phyloP scores from a whole-genome alignment of 1,140 invertebrate species.

The Drosophila melanica region DNA sequence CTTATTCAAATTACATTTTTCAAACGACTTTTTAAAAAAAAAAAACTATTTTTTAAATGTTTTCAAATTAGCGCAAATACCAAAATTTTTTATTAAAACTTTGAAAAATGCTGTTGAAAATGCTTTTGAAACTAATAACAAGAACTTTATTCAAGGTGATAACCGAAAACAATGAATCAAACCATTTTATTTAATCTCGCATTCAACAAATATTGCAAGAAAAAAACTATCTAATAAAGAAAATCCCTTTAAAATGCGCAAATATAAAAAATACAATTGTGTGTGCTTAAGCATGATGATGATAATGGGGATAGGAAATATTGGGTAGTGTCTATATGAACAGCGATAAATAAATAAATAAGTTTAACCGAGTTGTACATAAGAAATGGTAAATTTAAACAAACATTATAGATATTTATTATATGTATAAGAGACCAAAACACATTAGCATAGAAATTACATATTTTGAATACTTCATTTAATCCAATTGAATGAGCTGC shows the following conservation, averaged over 20 bases:
- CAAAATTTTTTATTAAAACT: too few relatives aligned
- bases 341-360: conserved; percentile 42
- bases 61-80: too few relatives aligned
- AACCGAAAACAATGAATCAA: too few relatives aligned
- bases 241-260: background rate
- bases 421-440: conserved; percentile 27
- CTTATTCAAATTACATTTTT: too few relatives aligned
- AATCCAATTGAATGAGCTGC: conserved; percentile 9
- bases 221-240: background rate
- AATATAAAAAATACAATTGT: background rate
- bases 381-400: conserved; percentile 42
- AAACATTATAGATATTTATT: conserved; percentile 29
- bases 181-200: too few relatives aligned
- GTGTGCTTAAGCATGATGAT: background rate
- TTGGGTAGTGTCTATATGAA: background rate
- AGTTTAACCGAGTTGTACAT: conserved; percentile 64
- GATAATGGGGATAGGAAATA: conserved; percentile 7
- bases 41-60: too few relatives aligned
- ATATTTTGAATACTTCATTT: conserved; percentile 10
- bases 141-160: too few relatives aligned
- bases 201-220: too few relatives aligned
- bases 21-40: too few relatives aligned
- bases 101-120: too few relatives aligned
- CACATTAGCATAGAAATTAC: conserved; percentile 23
- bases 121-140: too few relatives aligned